These are phyloP conservation scores for Oxyruncus cristatus DNA, from an alignment of 2,113 vertebrate genomes.

Conservation along the genomic window DNA sequence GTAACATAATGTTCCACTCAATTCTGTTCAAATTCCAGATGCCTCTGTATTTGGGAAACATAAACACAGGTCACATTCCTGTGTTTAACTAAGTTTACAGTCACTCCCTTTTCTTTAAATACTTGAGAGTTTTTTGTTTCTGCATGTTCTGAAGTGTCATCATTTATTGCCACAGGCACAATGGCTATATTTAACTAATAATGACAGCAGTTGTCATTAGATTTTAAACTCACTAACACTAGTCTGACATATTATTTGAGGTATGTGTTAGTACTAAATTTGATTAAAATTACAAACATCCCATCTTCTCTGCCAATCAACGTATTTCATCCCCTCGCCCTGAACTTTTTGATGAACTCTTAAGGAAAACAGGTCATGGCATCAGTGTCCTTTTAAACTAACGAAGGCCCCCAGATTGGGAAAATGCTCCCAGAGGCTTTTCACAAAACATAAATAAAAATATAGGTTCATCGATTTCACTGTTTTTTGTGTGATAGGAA, in stretches of 20 bases:
- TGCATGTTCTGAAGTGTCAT: constrained; percentile 75
- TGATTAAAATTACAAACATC: constrained; percentile 82
- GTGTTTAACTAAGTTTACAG: constrained; percentile 57
- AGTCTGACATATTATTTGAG: constrained; percentile 82
- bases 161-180: constrained; percentile 69
- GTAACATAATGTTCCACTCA: constrained; percentile 52
- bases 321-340: constrained; percentile 30
- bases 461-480: not conserved
- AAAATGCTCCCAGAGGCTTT: not conserved
- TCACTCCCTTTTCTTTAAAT: constrained; percentile 73
- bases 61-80: constrained; percentile 77
- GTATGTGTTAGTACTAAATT: constrained; percentile 76
- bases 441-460: not conserved
- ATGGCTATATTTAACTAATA: constrained; percentile 76
- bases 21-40: constrained; percentile 55
- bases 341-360: constrained; percentile 71
- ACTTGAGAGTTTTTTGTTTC: constrained; percentile 71
- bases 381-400: not conserved
- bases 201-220: constrained; percentile 80
- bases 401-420: not conserved
- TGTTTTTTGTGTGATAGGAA: not conserved
- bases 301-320: constrained; percentile 79
- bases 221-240: constrained; percentile 83
- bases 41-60: constrained; percentile 62
- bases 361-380: constrained; percentile 19